Base-by-base conservation (phyloP, 2,888 invertebrate species). In the Trachelus stipa region DNA sequence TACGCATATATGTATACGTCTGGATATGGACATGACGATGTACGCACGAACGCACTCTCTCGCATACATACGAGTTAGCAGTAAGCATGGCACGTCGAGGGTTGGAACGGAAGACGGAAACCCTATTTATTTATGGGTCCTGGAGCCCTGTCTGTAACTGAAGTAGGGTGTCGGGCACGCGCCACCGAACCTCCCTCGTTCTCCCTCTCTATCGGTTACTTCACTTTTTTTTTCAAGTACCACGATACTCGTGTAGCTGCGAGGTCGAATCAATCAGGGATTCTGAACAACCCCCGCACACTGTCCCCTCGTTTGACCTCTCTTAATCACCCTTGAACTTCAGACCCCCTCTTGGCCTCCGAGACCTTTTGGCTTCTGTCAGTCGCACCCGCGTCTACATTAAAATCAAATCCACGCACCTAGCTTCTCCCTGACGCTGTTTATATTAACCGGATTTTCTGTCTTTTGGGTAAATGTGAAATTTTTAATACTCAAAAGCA, bases 91-190 rank as follows among this genome's bases (percentile, higher is more conserved):
- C 56, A 71, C 33, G 71, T 31, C 71, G 76, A 82, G 82, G 40
- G 75, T 79, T 84, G 85, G 85, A 86, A 87, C 87, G 86, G 84
- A 89, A 89, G 89, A 89, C 87, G 89, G 89, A 90, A 90, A 85
- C 87, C 88, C 89, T 88, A 89, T 89, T 91, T 91, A 91, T 91
- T 91, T 91, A 90, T 89, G 91, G 88, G 86, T 86, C 88, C 87
- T 87, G 88, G 87, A 82, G 73, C 80, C 85, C 87, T 87, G 56
- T 9, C 56, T 56, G 87, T 87, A 89, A 89, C 86, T 87, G 85
- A 87, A 89, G 88, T 85, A 87, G 88, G 87, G 86, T 86, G 88
- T 85, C 85, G 83, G 87, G 87, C 90, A 90, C 90, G 88, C 90
- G 90, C 88, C 89, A 85, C 85, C 40, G 84, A 82, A 86, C 78